Base-by-base conservation (phyloP, 2,888 invertebrate genomes). In the Subacronicta megacephala region DNA sequence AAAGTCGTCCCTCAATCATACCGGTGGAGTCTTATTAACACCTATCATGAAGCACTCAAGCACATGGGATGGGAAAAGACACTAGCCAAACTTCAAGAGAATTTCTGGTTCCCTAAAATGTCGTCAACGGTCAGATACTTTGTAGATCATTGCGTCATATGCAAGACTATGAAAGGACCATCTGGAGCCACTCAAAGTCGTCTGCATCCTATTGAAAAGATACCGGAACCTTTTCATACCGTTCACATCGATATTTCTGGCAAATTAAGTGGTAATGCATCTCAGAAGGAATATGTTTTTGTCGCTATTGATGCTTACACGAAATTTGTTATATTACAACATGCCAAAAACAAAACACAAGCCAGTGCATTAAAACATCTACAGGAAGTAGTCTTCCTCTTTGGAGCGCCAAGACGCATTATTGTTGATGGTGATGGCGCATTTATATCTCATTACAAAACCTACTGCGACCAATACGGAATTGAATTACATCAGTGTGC, bases 391-490 rank as follows among this genome's bases (percentile, higher is more conserved):
- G 12, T 12, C 9, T 31, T 31, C 12, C 31, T 31, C n/a, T 31
- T 31, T n/a, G 31, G 31, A 10, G 31, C 31, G 9, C 31, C 40
- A n/a, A 23, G 2, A 23, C 5, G 40, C 1, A 40, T 40, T n/a
- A 40, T 40, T 17, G 40, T 23, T 23, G 40, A 40, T 40, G 38
- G 38, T 15, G 38, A 38, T 9, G 38, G 38, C 9, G 38, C 38
- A n/a, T 38, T 38, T 18, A 7, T 38, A 38, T 38, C 38, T 16
- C 23, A 23, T 1, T 40, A 23, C 7, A 6, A 23, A 9, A 9
- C 23, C 6, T 40, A 23, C 13, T 40, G 40, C n/a, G 5, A 40
- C 12, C 23, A 23, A 5, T 31, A 31, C 12, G 12, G 31, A 10
- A 31, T 31, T 31, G 31, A 31, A 31, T 12, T 31, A 5, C 31